A percentile compares a stretch with the other conserved stretches of the same genome.
These are phyloP conservation scores for Cyclophora punctaria DNA, from an alignment of 2,888 invertebrate genomes.

Conservation along the genomic window DNA sequence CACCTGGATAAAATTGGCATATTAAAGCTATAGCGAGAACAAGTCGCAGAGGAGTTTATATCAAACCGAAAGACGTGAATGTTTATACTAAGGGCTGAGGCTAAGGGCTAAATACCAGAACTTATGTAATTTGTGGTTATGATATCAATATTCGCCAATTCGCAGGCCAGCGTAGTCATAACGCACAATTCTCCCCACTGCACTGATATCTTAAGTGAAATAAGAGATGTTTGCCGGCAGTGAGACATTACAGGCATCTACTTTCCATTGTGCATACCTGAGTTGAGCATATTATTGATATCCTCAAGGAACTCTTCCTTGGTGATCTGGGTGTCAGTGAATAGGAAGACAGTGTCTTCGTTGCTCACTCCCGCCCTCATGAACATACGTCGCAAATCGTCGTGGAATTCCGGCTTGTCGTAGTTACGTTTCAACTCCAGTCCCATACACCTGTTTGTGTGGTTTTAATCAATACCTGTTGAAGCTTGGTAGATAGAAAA, in stretches of 20 bases:
- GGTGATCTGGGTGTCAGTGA: conserved; percentile 93
- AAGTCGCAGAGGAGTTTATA: too few species aligned
- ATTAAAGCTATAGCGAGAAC: too few species aligned
- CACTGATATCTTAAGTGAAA: too few species aligned
- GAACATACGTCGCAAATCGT: conserved; percentile 87
- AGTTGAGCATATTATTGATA: conserved; percentile 93
- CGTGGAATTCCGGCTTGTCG: conserved; percentile 87
- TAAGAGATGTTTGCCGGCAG: background rate
- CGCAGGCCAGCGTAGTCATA: too few species aligned
- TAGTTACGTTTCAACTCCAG: conserved; percentile 91
- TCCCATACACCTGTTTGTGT: conserved; percentile 81
- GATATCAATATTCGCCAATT: too few species aligned
- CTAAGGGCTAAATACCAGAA: too few species aligned
- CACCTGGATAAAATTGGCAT: conserved; percentile 66
- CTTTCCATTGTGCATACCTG: conserved; percentile 66
- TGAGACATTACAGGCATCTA: background rate
- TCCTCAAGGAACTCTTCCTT: conserved; percentile 94
- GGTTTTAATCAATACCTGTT: too few species aligned
- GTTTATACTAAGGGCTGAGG: too few species aligned
- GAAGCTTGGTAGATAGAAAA: too few species aligned
- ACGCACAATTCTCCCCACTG: too few species aligned
- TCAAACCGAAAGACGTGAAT: too few species aligned
- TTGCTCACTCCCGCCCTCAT: conserved; percentile 83
- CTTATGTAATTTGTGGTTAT: too few species aligned
- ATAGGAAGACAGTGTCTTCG: conserved; percentile 87